Conservation (phyloP, 2,888 invertebrate genomes). For the Leptopilina syphax region DNA sequence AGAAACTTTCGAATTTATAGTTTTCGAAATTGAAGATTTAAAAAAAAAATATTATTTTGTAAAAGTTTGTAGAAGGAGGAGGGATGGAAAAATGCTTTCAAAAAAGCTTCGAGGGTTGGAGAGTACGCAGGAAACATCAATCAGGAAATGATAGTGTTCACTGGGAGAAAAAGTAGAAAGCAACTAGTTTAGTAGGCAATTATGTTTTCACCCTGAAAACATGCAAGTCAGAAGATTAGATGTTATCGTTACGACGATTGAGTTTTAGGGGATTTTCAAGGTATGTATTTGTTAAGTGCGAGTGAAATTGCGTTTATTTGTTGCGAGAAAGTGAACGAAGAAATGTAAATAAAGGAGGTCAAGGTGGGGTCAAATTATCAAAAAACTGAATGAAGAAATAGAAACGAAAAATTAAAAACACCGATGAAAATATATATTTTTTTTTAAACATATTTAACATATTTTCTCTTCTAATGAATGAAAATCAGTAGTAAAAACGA, state of each 20-base stretch:
- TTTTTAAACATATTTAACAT: no score
- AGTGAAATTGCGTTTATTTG: neutral
- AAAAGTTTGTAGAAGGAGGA: no score
- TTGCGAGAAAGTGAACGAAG: neutral
- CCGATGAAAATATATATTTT: neutral
- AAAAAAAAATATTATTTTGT: no score
- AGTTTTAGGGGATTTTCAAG: neutral
- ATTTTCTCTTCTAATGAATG: no score
- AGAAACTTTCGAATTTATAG: no score
- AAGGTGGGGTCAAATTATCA: conserved; percentile 21
- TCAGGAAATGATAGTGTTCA: neutral
- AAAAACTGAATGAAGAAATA: neutral
- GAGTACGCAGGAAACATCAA: neutral
- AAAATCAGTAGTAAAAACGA: no score
- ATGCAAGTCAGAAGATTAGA: conserved; percentile 33
- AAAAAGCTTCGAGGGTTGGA: no score
- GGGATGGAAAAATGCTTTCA: no score
- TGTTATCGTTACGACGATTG: conserved; percentile 21
- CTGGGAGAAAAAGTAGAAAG: neutral
- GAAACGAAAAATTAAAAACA: neutral
- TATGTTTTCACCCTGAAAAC: neutral
- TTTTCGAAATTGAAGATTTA: no score
- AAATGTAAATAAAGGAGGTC: neutral
- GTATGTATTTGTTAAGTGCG: neutral
- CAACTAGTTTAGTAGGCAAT: conserved; percentile 18